Evolutionary conservation across 2,113 vertebrate genomes (phyloP).

Genomic region (Gobius niger): DNA sequence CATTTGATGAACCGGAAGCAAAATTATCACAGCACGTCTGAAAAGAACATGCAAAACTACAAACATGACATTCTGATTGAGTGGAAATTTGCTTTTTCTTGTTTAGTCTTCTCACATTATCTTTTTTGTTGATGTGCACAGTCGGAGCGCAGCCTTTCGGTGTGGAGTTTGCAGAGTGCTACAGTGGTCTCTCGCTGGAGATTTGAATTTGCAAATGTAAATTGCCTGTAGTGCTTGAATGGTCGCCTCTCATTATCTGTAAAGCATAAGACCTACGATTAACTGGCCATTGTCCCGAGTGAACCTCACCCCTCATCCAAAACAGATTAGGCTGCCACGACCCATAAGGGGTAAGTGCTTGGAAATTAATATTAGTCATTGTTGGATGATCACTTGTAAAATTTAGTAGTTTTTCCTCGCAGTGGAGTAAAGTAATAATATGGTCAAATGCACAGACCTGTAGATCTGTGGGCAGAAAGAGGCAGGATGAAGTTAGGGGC

Average conservation of each 20-base stretch:
- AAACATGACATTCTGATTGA: neutral
- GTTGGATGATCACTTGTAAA: neutral
- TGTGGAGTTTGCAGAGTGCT: neutral
- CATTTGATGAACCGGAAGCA: conserved; percentile 49
- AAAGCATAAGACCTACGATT: neutral
- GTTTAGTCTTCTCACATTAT: neutral
- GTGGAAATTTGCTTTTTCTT: neutral
- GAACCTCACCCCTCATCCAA: neutral
- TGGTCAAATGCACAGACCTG: too few relatives aligned
- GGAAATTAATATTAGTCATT: neutral
- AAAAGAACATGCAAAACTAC: conserved; percentile 5
- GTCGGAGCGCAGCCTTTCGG: neutral
- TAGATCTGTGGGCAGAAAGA: too few relatives aligned
- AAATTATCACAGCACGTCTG: conserved; percentile 36
- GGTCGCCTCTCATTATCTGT: conserved; percentile 3
- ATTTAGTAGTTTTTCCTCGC: neutral
- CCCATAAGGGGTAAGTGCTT: neutral
- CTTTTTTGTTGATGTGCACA: neutral
- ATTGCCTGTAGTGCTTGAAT: conserved; percentile 2
- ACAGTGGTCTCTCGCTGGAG: neutral
- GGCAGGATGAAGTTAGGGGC: too few relatives aligned
- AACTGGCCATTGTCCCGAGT: conserved; percentile 1
- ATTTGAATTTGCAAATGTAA: conserved; percentile 4
- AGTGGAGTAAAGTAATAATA: neutral
- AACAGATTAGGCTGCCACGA: neutral